Evolutionary conservation across 2,113 vertebrate genomes (phyloP).

Genomic region (Brevimyrus niger): DNA sequence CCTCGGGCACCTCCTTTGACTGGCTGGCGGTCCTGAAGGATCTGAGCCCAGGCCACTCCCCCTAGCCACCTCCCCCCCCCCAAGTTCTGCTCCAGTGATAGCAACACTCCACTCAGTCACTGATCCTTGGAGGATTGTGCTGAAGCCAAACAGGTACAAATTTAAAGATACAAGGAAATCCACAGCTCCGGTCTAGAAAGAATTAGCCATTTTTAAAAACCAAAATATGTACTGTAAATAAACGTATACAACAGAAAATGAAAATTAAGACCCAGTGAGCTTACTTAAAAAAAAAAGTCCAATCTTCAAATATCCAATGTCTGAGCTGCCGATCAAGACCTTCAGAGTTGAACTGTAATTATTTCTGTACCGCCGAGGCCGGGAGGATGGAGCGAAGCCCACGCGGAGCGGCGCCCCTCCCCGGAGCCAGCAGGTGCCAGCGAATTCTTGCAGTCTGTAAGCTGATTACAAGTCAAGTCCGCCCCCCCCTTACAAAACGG

Average conservation of each 20-base stretch:
- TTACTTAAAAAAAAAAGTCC: background rate
- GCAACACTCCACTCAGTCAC: background rate
- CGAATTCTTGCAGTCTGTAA: constrained; percentile 54
- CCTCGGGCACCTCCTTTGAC: background rate
- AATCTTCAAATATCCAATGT: background rate
- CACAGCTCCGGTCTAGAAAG: background rate
- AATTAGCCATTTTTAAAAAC: background rate
- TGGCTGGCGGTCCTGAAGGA: background rate
- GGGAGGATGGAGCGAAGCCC: background rate
- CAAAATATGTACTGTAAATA: background rate
- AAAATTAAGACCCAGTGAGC: background rate
- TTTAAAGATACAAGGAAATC: background rate
- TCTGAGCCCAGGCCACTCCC: background rate
- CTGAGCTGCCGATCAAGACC: constrained; percentile 11
- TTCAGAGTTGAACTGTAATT: constrained; percentile 51
- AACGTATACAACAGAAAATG: background rate
- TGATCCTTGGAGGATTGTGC: background rate
- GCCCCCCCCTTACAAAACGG: constrained; percentile 42
- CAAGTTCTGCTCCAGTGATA: background rate
- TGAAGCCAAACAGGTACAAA: background rate
- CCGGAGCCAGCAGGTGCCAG: constrained; percentile 48
- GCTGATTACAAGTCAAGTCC: constrained; percentile 54
- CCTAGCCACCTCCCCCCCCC: background rate
- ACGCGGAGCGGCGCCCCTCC: constrained; percentile 23
- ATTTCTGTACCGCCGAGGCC: constrained; percentile 45